Evolutionary conservation across 2,888 invertebrate genomes (phyloP).

Genomic region (Coenonympha arcania): DNA sequence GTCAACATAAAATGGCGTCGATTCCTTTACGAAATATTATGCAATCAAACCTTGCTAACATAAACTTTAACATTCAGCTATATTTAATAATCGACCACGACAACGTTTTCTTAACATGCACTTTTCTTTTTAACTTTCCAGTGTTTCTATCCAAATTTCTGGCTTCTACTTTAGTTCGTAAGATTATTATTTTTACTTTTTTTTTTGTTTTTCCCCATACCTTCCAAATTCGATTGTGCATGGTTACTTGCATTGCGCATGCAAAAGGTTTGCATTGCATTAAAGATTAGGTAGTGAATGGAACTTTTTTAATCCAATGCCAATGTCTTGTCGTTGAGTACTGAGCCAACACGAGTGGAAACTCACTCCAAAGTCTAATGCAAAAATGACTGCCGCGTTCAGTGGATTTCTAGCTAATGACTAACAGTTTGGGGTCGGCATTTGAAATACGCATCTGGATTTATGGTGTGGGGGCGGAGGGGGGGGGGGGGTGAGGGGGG

Average conservation of each 20-base stretch:
- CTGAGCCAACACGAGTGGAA: no score
- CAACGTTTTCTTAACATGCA: constrained; percentile 28
- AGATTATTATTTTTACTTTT: constrained; percentile 53
- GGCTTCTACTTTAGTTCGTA: constrained; percentile 73
- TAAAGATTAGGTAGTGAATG: background rate
- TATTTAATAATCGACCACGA: no score
- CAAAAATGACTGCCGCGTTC: no score
- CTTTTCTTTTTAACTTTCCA: constrained; percentile 59
- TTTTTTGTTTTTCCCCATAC: constrained; percentile 35
- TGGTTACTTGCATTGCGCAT: background rate
- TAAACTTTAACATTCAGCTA: no score
- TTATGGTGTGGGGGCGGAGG: no score
- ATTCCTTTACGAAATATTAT: constrained; percentile 17
- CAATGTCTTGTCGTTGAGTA: no score
- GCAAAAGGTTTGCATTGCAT: background rate
- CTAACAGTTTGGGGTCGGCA: no score
- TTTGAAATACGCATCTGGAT: no score
- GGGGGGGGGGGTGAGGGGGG: no score
- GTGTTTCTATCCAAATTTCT: constrained; percentile 73
- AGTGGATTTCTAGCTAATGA: no score
- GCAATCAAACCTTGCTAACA: constrained; percentile 11
- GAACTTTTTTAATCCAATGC: no score
- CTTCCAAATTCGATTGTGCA: constrained; percentile 23
- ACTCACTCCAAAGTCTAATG: no score
- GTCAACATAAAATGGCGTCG: constrained; percentile 24